Evolutionary conservation across 1,140 invertebrate genomes (phyloP), one percentile per base, ranked within the genome.

Genomic region (Copidosoma floridanum): DNA sequence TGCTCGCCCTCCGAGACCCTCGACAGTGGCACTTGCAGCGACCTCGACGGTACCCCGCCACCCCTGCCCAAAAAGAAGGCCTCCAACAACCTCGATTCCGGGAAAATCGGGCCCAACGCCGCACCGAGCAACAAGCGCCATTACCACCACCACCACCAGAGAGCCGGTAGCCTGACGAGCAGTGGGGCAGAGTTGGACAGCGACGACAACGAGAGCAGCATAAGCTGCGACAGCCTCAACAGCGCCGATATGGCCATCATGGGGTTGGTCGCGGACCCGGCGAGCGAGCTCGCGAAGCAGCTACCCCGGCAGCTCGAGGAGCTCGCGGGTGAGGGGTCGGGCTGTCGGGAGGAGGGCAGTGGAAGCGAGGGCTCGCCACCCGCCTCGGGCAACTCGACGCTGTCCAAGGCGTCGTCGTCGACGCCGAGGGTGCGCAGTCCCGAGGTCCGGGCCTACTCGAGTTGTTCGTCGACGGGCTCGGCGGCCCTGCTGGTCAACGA

Each of bases 1-100:
- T 89, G 88, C 57, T 91, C 89, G 29, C 89, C 89, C 0, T 85
- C 84, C 58, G 89, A 91, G 60, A 90, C 89, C 0, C 66, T 91
- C 58, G 90, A 92, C 77, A 92, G 89, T 53, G 90, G 90, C 16
- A 91, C 89, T 8, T 90, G 90, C 76, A 91, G 89, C 70, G 91
- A 92, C 69, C 75, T 91, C 52, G 90, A 92, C 68, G 84, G 86
- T 2, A 89, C 88, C 10, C 86, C 88, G 38, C 87, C 88, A 27
- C 86, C 86, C n/a, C 68, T 86, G 27, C 85, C 84, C 0, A 87
- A 86, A 77, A 88, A 88, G 75, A 87, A 85, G 51, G 76, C 66
- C n/a, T 68, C 69, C 4, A 69, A 63, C 43, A 69, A n/a, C 65
- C 35, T 61, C 67, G 47, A 26, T 69, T n/a, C 29, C 71, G 6